A percentile compares a stretch with the other conserved stretches of the same genome.
phyloP scores from a whole-genome alignment of 2,113 vertebrate genomes.

The Nematolebias whitei region DNA sequence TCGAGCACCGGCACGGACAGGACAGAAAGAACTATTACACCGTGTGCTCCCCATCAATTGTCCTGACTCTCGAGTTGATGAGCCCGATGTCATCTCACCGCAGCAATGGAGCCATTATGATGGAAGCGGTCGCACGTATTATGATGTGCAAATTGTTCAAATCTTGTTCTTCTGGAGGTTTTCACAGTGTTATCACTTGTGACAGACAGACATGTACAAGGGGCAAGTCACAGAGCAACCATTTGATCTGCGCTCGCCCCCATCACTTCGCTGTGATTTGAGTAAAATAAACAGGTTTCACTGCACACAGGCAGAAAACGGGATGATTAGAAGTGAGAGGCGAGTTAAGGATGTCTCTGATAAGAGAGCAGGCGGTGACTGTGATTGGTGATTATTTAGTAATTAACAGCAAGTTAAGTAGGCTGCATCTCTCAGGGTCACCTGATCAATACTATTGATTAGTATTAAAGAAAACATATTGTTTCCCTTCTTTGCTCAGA shows the following conservation, averaged over 20 bases:
- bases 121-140: slow-evolving; percentile 55
- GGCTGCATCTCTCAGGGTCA: slow-evolving; percentile 18
- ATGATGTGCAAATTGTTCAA: slow-evolving; percentile 56
- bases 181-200: not conserved
- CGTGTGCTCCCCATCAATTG: slow-evolving; percentile 50
- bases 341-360: not conserved
- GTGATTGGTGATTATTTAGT: slow-evolving; percentile 13
- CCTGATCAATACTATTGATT: slow-evolving; percentile 57
- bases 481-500: too few species aligned
- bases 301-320: not conserved
- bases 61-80: slow-evolving; percentile 49
- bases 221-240: not conserved
- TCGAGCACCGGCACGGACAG: slow-evolving; percentile 37
- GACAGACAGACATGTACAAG: not conserved
- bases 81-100: slow-evolving; percentile 23
- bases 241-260: not conserved
- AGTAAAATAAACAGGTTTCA: not conserved
- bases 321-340: not conserved
- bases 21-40: slow-evolving; percentile 55
- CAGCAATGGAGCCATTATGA: slow-evolving; percentile 40
- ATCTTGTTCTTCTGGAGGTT: slow-evolving; percentile 20
- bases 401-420: slow-evolving; percentile 55
- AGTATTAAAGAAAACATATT: slow-evolving; percentile 48
- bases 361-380: not conserved
- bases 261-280: not conserved